Conservation (phyloP, 2,888 invertebrate genomes). For the Lepidocyrtoides sp. region DNA sequence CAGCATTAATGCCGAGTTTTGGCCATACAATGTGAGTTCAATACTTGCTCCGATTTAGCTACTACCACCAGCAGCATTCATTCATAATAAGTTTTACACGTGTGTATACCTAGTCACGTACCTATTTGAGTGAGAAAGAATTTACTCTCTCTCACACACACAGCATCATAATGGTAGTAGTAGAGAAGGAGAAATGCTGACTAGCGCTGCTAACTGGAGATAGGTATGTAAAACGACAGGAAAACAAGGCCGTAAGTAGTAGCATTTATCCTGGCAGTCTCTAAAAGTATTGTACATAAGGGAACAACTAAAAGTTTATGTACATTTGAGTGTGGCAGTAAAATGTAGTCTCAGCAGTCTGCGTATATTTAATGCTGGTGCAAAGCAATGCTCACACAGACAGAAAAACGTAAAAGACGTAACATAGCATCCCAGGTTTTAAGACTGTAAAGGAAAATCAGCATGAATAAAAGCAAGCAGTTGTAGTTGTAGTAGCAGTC, state of each 20-base stretch:
- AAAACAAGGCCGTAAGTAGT: conserved; percentile 67
- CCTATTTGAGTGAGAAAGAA: neutral
- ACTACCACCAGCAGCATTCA: neutral
- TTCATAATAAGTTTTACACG: neutral
- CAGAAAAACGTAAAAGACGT: conserved; percentile 15
- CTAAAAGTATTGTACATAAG: conserved; percentile 70
- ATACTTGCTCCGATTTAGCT: neutral
- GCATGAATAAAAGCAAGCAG: neutral
- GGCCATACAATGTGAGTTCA: conserved; percentile 9
- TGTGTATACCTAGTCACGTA: neutral
- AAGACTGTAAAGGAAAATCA: neutral
- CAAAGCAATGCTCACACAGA: conserved; percentile 8
- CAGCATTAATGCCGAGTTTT: too few relatives aligned
- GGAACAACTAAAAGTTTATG: conserved; percentile 68
- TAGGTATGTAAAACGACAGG: conserved; percentile 63
- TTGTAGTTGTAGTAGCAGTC: neutral
- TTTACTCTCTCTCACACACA: neutral
- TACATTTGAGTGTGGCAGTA: conserved; percentile 21
- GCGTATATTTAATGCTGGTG: neutral
- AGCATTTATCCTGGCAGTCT: conserved; percentile 62
- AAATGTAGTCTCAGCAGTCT: neutral
- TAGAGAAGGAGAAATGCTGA: neutral
- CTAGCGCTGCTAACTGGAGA: conserved; percentile 29
- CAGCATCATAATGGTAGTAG: neutral
- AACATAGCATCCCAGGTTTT: conserved; percentile 14